These are phyloP conservation scores for Thelaira solivaga DNA, from an alignment of 2,888 invertebrate species.

Conservation along the genomic window DNA sequence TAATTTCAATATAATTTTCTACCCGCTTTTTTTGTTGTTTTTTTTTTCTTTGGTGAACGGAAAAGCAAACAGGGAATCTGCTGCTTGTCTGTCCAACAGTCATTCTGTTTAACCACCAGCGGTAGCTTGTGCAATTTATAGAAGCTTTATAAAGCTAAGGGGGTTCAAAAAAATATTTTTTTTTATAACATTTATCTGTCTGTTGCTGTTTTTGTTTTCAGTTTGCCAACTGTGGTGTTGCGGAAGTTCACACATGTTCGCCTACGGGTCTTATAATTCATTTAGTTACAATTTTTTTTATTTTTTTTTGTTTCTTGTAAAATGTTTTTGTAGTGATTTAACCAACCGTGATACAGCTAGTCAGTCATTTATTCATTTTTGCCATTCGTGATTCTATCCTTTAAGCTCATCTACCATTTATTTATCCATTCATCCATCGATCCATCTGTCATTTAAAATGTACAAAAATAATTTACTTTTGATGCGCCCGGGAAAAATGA, in stretches of 20 bases:
- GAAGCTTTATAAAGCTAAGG: not conserved
- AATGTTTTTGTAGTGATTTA: conserved; percentile 42
- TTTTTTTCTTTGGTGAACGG: not conserved
- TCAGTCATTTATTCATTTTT: not conserved
- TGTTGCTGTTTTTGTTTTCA: not conserved
- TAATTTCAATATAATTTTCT: conserved; percentile 17
- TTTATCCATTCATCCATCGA: not conserved
- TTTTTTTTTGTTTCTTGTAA: conserved; percentile 13
- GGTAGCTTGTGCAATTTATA: conserved; percentile 14
- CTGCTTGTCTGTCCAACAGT: not conserved
- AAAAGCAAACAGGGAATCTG: conserved; percentile 1
- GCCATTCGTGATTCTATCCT: not conserved
- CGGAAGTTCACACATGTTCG: conserved; percentile 63
- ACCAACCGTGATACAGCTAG: conserved; percentile 21
- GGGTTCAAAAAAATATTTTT: conserved; percentile 10
- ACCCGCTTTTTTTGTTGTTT: not conserved
- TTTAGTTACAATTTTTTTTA: conserved; percentile 18
- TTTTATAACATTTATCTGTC: conserved; percentile 18
- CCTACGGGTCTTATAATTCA: conserved; percentile 56
- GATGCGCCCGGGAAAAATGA: not conserved
- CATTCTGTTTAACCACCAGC: conserved; percentile 18
- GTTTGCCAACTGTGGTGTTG: conserved; percentile 46
- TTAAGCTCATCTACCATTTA: conserved; percentile 11
- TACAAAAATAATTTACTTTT: conserved; percentile 33
- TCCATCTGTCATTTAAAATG: conserved; percentile 23